Base-by-base conservation (phyloP, 2,888 invertebrate species). In the Allacma fusca region DNA sequence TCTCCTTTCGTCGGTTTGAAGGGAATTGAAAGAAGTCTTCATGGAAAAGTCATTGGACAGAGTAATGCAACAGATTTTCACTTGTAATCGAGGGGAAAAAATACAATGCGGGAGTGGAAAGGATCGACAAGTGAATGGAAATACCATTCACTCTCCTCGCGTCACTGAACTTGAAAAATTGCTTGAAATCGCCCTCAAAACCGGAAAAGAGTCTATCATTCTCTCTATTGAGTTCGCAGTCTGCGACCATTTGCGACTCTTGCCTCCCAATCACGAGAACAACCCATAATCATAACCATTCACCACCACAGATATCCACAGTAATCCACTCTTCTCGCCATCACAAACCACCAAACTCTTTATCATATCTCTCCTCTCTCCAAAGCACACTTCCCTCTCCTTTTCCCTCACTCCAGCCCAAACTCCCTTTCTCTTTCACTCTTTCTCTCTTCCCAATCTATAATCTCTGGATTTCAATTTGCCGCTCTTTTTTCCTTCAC, bases 91-190 rank as follows among this genome's bases (percentile, higher is more conserved):
- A 72, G 29, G 28, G 72, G 72, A 34, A 59, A n/a, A 72, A 72
- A 23, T 50, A 50, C 24, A 70, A 70, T 70, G 50, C 26, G 23
- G 50, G 59, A 72, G 50, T 72, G 57, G 59, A n/a, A 59, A 23
- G n/a, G 26, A 62, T 12, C 21, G 62, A 62, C 23, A 62, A 23
- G 23, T 24, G 24, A 62, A 62, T 23, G 62, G 26, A 19, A 29
- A 57, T 29, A 19, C 24, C 69, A 24, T 43, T n/a, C 43, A 43
- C 23, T 69, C 59, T 59, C 21, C 57, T 72, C 59, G 72, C 72
- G 57, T 72, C 59, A 72, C 57, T 72, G 72, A 72, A 72, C 72
- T 72, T 72, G 72, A 72, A 57, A 72, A 72, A 72, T 72, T 72
- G 72, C 23, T 72, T 59, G 16, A 72, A 72, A 26, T 72, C 72